These are phyloP conservation scores for Distichodus sexfasciatus DNA, from an alignment of 2,797 vertebrate genomes.

Conservation along the genomic window DNA sequence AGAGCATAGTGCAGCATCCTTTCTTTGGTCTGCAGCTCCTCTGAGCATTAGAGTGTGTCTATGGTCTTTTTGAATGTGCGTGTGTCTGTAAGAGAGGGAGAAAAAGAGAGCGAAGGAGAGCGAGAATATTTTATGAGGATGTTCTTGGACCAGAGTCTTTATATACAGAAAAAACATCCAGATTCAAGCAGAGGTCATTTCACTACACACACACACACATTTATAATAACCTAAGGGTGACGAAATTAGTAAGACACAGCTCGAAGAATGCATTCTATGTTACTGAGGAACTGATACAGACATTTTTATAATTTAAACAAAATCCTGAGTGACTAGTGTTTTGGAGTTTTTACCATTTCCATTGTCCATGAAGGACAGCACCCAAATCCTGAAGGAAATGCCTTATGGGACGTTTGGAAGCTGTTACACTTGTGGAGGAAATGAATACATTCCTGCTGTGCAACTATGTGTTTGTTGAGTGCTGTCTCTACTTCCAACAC, in stretches of 20 bases:
- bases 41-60: not conserved
- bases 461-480: not conserved
- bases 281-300: not conserved
- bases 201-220: no score
- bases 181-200: not conserved
- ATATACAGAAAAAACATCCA: slow-evolving; percentile 17
- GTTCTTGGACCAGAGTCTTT: slow-evolving; percentile 13
- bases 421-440: slow-evolving; percentile 8
- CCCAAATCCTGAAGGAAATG: not conserved
- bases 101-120: not conserved
- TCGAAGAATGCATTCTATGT: not conserved
- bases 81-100: no score
- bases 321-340: not conserved
- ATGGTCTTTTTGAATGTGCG: not conserved
- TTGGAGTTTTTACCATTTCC: no score
- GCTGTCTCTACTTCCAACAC: slow-evolving; percentile 27
- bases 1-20: not conserved
- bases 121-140: slow-evolving; percentile 24
- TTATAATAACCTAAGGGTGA: not conserved
- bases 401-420: not conserved
- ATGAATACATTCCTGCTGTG: not conserved
- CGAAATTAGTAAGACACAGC: slow-evolving; percentile 32
- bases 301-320: not conserved
- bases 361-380: not conserved
- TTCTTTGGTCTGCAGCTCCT: slow-evolving; percentile 4